Evolutionary conservation across 2,113 vertebrate genomes (phyloP).

Genomic region (Steatornis caripensis): DNA sequence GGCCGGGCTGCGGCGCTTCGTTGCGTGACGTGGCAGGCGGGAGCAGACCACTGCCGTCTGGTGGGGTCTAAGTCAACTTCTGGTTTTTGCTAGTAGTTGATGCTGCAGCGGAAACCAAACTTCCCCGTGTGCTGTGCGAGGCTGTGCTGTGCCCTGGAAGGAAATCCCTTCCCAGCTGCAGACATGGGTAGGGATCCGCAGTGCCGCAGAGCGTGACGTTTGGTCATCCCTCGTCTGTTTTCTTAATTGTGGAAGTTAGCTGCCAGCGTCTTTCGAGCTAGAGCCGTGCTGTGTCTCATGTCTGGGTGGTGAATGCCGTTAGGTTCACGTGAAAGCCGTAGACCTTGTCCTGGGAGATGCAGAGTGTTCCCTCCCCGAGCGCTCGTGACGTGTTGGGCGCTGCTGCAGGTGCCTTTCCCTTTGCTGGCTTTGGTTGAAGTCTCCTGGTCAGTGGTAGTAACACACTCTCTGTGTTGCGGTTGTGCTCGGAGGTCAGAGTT

Average conservation of each 20-base stretch:
- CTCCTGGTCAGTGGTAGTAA: not conserved
- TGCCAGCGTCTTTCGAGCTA: not conserved
- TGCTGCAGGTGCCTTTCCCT: not conserved
- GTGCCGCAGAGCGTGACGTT: accelerated
- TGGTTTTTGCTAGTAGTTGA: not conserved
- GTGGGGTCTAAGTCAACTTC: accelerated
- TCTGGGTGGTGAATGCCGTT: accelerated
- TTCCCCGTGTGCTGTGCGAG: not conserved
- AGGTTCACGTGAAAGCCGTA: accelerated
- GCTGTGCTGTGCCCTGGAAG: not conserved
- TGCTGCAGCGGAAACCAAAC: not conserved
- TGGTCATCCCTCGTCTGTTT: not conserved
- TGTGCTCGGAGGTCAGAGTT: not conserved
- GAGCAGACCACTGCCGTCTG: accelerated
- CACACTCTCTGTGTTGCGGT: accelerated
- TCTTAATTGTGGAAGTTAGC: not conserved
- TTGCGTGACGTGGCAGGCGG: not conserved
- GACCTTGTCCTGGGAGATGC: not conserved
- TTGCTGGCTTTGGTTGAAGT: not conserved
- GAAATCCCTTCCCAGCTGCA: not conserved
- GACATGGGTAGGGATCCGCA: not conserved
- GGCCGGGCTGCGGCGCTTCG: accelerated
- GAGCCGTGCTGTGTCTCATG: accelerated
- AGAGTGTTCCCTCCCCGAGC: too few species aligned
- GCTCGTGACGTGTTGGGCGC: accelerated